Evolutionary conservation across 2,888 invertebrate species (phyloP), one percentile per base, ranked within the genome.

Genomic region (Lithophane socia): DNA sequence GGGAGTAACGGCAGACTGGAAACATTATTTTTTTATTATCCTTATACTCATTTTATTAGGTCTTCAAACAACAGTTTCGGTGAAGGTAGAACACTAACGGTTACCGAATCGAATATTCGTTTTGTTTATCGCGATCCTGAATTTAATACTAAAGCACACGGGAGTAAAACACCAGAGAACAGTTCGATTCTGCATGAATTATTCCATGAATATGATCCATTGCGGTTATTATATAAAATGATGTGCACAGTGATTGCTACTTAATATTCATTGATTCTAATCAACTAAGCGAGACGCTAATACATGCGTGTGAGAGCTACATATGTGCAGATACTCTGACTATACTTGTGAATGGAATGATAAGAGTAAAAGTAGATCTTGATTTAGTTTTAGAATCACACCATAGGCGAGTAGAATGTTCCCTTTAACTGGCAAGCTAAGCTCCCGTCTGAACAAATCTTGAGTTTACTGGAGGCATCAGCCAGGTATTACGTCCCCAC

Each of bases 1-100:
- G 90, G 89, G 85, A 88, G 90, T 90, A 93, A 92, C 88, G 88
- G 90, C 83, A 87, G 87, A 91, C 90, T 90, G 90, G 90, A 90
- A 92, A 87, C 85, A 87, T 88, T 90, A 61, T 82, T 91, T 91
- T 90, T 93, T 93, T 93, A 91, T 92, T 90, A 90, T 89, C 88
- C 88, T 91, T 86, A 91, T 91, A 91, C 79, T 89, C 87, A 80
- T 90, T 90, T 92, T 92, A 93, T 90, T 89, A 88, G 83, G 86
- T 88, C 84, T 90, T 90, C 85, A 88, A 92, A 92, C 85, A 88
- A 77, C 84, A 79, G 86, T 85, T 86, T 80, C 64, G 73, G 54
- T 82, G 76, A 83, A 74, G 74, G 66, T 78, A 69, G 76, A 82
- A 83, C 66, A 78, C 83, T 61, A 81, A 84, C 82, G 67, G 80